Evolutionary conservation across 1,140 invertebrate species (phyloP).

Genomic region (Meloidogyne floridensis): DNA sequence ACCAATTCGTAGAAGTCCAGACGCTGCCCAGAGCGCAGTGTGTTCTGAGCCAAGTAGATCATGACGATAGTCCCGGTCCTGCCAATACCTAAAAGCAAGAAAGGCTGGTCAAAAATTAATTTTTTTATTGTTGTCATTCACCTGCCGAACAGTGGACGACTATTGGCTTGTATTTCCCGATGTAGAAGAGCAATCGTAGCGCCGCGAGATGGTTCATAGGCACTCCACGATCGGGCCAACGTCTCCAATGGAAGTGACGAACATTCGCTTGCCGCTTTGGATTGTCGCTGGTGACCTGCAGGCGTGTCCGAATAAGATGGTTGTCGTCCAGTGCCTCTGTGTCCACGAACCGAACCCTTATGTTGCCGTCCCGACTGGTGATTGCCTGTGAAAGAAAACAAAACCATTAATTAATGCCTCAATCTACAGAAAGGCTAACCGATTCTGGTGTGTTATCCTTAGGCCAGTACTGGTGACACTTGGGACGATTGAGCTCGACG

Average conservation of each 20-base stretch:
- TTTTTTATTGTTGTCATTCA: constrained; percentile 31
- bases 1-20: constrained; percentile 41
- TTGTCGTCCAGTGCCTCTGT: not conserved
- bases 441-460: not conserved
- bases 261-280: constrained; percentile 5
- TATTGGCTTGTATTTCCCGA: constrained; percentile 12
- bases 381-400: not conserved
- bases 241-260: constrained; percentile 34
- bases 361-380: not conserved
- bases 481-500: constrained; percentile 63
- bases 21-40: constrained; percentile 38
- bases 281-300: not conserved
- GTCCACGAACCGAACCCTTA: constrained; percentile 19
- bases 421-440: no score
- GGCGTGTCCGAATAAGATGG: no score
- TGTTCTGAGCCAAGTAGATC: constrained; percentile 41
- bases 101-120: no score
- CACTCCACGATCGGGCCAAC: constrained; percentile 15
- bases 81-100: no score
- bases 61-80: constrained; percentile 2
- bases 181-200: constrained; percentile 34
- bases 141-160: constrained; percentile 53
- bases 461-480: constrained; percentile 47
- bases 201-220: constrained; percentile 35
- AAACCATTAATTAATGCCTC: not conserved